Percentiles rank a stretch among this genome's conserved stretches.
These are phyloP conservation scores for Tridacna crocea DNA, from an alignment of 2,888 invertebrate genomes.

Conservation along the genomic window DNA sequence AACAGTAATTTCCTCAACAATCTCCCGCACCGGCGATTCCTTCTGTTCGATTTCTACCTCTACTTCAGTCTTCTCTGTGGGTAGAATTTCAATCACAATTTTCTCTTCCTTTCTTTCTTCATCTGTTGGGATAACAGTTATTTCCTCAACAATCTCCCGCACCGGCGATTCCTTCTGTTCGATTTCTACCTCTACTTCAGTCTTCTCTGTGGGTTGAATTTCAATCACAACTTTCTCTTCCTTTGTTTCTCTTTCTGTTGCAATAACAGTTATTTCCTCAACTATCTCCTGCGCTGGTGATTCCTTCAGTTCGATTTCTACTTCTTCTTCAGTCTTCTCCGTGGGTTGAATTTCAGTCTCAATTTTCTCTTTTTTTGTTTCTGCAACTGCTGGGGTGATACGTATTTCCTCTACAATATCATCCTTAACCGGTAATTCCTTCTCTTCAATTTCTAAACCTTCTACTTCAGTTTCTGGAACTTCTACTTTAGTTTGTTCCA, in stretches of 20 bases:
- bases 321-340: constrained; percentile 28
- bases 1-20: neutral
- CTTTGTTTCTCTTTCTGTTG: constrained; percentile 25
- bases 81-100: constrained; percentile 37
- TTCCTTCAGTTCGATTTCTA: constrained; percentile 20
- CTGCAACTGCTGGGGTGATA: constrained; percentile 28
- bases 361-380: constrained; percentile 32
- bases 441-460: constrained; percentile 29
- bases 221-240: constrained; percentile 27
- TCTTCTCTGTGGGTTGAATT: neutral
- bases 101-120: neutral
- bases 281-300: constrained; percentile 11
- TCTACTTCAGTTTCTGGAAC: constrained; percentile 24
- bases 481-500: no score
- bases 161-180: neutral
- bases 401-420: constrained; percentile 27
- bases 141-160: neutral
- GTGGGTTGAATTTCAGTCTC: constrained; percentile 34
- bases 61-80: constrained; percentile 20
- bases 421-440: constrained; percentile 24
- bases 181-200: neutral
- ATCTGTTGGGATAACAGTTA: neutral
- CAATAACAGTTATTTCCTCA: constrained; percentile 10
- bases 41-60: constrained; percentile 21
- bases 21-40: constrained; percentile 14